phyloP scores from a whole-genome alignment of 2,113 vertebrate genomes.

The Tachysurus vachellii region DNA sequence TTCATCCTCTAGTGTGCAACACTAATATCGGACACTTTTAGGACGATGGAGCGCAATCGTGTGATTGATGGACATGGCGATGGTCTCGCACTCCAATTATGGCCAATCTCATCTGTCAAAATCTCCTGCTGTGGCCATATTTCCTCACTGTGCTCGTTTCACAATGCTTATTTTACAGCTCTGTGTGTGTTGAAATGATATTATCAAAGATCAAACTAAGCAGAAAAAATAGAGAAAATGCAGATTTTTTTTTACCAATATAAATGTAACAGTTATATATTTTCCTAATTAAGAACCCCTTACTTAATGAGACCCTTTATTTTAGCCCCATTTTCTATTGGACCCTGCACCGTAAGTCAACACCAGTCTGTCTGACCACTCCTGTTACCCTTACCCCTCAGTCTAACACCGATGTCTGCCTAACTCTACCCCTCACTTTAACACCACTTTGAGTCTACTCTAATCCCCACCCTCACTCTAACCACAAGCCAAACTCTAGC shows the following conservation, averaged over 20 bases:
- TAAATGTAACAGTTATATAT: neutral
- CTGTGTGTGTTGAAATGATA: neutral
- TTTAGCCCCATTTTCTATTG: neutral
- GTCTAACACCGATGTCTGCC: neutral
- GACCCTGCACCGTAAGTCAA: no score
- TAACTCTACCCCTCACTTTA: neutral
- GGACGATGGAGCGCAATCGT: neutral
- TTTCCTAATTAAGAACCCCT: neutral
- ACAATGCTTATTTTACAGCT: neutral
- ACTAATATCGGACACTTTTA: neutral
- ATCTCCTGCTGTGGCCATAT: constrained; percentile 16
- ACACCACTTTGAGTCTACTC: neutral
- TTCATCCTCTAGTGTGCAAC: neutral
- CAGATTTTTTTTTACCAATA: neutral
- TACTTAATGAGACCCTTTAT: neutral
- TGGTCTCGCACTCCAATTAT: constrained; percentile 28
- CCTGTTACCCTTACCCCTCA: neutral
- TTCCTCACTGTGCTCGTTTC: neutral
- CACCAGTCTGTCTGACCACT: no score
- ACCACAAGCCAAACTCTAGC: neutral
- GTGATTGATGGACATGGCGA: constrained; percentile 23
- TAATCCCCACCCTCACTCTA: neutral
- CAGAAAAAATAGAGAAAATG: neutral
- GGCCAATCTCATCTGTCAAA: constrained; percentile 30
- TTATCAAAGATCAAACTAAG: neutral